Conservation (phyloP, 2,888 invertebrate genomes). For the Spialia ferax region DNA sequence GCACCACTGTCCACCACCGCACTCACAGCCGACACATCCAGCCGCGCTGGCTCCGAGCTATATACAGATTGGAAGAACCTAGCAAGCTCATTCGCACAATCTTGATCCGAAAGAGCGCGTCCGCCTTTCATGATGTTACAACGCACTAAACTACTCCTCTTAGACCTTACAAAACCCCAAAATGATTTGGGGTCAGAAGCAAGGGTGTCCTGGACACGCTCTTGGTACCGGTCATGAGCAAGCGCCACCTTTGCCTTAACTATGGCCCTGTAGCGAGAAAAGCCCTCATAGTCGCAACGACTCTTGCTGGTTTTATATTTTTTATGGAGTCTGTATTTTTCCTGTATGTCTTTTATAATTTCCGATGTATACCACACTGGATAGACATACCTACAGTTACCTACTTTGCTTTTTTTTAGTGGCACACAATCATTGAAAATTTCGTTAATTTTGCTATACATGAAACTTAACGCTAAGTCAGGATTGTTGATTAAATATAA, state of each 20-base stretch:
- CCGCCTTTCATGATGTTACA: background rate
- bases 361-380: constrained; percentile 1
- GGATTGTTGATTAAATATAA: background rate
- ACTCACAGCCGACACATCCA: background rate
- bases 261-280: background rate
- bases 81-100: background rate
- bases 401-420: background rate
- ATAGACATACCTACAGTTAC: background rate
- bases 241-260: background rate
- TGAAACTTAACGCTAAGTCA: background rate
- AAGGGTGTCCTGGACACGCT: background rate
- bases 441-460: background rate
- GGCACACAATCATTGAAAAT: constrained; percentile 1
- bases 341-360: background rate
- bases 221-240: background rate
- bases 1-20: background rate
- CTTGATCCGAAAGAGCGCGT: background rate
- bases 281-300: background rate
- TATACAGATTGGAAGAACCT: background rate
- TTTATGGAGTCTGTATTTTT: background rate
- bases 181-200: background rate
- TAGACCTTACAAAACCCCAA: background rate
- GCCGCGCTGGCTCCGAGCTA: background rate
- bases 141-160: background rate
- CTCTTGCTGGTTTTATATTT: background rate